Conservation (phyloP, 2,888 invertebrate genomes). For the Mantis religiosa region DNA sequence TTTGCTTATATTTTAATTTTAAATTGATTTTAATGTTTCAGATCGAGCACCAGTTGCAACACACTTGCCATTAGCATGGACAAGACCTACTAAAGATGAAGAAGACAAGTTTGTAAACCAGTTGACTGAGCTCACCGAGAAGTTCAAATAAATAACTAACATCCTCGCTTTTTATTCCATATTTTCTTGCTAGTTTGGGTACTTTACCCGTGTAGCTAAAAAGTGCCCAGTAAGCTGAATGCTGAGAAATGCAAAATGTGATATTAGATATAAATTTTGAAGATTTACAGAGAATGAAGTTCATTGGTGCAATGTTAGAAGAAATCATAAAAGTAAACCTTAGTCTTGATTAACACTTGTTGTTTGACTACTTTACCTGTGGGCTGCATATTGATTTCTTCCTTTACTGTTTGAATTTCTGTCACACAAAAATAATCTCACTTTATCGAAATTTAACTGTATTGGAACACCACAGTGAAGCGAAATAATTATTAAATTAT, state of each 20-base stretch:
- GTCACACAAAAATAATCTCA: no score
- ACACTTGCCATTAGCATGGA: conserved; percentile 48
- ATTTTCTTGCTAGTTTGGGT: no score
- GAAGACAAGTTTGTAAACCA: conserved; percentile 41
- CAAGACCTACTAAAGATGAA: conserved; percentile 41
- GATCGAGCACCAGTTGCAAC: conserved; percentile 42
- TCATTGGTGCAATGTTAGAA: neutral
- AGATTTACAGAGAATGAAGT: neutral
- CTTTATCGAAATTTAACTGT: no score
- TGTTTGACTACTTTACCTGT: no score
- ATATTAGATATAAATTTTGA: neutral
- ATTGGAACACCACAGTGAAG: no score
- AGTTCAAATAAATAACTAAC: neutral
- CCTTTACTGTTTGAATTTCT: no score
- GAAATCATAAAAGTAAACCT: no score
- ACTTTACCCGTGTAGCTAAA: neutral
- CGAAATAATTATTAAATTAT: no score
- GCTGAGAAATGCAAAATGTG: neutral
- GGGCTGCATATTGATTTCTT: no score
- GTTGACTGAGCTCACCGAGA: neutral
- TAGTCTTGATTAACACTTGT: no score
- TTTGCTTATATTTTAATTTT: neutral
- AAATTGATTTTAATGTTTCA: conserved; percentile 34
- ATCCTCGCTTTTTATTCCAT: neutral
- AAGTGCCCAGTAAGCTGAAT: neutral